Evolutionary conservation across 2,113 vertebrate species (phyloP).

Genomic region (Dicaeum eximium): DNA sequence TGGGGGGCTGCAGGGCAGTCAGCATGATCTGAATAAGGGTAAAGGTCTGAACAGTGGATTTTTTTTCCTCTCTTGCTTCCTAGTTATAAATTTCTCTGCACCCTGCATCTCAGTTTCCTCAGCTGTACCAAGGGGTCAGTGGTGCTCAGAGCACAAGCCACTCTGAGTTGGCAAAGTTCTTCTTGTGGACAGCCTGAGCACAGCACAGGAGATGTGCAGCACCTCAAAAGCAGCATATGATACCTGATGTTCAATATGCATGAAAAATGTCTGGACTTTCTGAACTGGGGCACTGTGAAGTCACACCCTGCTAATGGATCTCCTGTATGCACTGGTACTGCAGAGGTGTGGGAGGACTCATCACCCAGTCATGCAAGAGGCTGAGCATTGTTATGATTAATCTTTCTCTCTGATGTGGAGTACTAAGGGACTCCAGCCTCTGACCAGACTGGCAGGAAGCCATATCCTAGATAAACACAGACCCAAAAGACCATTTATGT

Average conservation of each 20-base stretch:
- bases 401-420: neutral
- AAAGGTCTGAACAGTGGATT: neutral
- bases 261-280: neutral
- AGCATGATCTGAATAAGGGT: neutral
- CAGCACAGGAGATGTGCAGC: neutral
- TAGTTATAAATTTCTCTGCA: neutral
- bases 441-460: slow-evolving; percentile 3
- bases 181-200: neutral
- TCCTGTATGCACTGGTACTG: neutral
- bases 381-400: neutral
- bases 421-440: neutral
- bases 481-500: neutral
- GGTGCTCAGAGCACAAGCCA: neutral
- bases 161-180: neutral
- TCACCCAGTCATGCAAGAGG: neutral
- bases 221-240: neutral
- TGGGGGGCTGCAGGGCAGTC: neutral
- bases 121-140: neutral
- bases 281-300: neutral
- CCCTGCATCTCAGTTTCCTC: neutral
- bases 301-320: neutral
- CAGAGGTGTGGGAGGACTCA: neutral
- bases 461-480: neutral
- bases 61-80: neutral
- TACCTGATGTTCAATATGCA: neutral